Evolutionary conservation across 2,888 invertebrate genomes (phyloP).

Genomic region (Smittia sp.): DNA sequence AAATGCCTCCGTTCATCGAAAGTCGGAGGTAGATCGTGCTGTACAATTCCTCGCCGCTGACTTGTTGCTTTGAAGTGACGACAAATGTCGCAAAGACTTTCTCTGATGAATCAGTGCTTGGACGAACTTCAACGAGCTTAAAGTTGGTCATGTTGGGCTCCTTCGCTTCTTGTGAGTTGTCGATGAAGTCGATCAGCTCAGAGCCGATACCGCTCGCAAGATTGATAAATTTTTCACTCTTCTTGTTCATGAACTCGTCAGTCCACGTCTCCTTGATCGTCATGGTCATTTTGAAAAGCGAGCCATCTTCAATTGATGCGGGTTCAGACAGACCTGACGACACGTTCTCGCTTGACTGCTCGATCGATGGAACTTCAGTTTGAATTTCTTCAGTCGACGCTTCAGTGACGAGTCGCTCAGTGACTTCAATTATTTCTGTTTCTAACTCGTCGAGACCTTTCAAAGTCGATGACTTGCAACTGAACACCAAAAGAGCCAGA

Average conservation of each 20-base stretch:
- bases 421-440: no score
- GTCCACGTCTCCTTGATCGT: neutral
- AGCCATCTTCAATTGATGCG: neutral
- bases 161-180: neutral
- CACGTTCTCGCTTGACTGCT: no score
- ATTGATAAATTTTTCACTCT: neutral
- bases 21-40: neutral
- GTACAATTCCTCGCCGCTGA: neutral
- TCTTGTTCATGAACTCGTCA: neutral
- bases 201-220: neutral
- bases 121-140: neutral
- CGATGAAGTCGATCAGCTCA: neutral
- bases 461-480: no score
- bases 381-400: no score
- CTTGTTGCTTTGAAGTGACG: neutral
- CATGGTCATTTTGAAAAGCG: neutral
- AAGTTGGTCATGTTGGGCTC: slow-evolving; percentile 1
- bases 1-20: neutral
- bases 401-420: no score
- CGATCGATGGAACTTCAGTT: no score
- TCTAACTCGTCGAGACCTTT: no score
- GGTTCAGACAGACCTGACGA: neutral
- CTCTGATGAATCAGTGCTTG: neutral
- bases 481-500: no score
- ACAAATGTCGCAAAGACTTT: neutral